Base-by-base conservation (phyloP, 2,113 vertebrate species). In the Perca flavescens region DNA sequence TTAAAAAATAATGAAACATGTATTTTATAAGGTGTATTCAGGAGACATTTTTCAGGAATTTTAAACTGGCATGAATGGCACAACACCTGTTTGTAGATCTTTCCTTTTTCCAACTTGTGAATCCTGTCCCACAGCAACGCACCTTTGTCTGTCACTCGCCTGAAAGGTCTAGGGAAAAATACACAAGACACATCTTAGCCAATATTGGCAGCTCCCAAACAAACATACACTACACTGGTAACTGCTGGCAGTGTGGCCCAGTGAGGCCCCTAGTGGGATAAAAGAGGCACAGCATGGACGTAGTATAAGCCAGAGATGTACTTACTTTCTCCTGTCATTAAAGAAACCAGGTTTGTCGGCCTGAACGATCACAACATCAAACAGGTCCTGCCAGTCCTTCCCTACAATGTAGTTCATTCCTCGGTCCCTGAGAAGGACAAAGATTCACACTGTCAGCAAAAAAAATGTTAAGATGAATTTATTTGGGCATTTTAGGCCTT, bases 271-370 rank as follows among this genome's bases (percentile, higher is more conserved):
- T 60, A 36, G 46, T 72, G 64, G 63, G 2, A 36, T 6, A 34
- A 15, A 19, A 17, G 12, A 67, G 34, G 7, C 61, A 81, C 17
- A 54, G 58, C 56, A 71, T 25, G 65, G 5, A 50, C 4, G 9
- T 0, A 9, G 19, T 6, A 71, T 11, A 36, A 52, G 31, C 49
- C 6, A 13, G 10, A 25, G 21, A 49, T 56, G 50, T 14, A 84
- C 97, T 89, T 86, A 99, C 98, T 98, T 98, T 75, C 98, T 95
- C 75, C 96, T 97, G 91, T 99, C 98, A 1, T 99, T 99, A 90
- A 99, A 99, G 85, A 99, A 99, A 80, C 96, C 94, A 0, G 98
- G 98, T 88, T 99, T 99, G 82, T 99, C 98, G 0, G 98, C 98
- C 93, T 99, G 97, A 60, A 99, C 98, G 56, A 99, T 99, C 86